phyloP scores from a whole-genome alignment of 2,888 invertebrate species.

The Andricus quercusramuli region DNA sequence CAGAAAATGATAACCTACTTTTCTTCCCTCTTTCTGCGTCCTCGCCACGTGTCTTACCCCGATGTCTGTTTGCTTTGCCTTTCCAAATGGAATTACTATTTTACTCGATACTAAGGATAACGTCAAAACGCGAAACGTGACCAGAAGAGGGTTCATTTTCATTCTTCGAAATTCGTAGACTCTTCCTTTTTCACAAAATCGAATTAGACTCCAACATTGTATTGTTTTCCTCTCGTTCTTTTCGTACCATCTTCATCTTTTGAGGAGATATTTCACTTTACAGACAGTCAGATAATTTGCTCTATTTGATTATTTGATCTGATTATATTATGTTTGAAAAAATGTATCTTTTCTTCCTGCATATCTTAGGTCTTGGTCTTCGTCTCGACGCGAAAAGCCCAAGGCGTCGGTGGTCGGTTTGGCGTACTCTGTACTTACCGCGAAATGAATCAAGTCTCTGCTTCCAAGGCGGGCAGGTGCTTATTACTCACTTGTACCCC shows the following conservation, averaged over 20 bases:
- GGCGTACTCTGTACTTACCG: slow-evolving; percentile 77
- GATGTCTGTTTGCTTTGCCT: background rate
- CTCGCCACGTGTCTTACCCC: background rate
- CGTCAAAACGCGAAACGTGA: slow-evolving; percentile 30
- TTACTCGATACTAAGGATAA: background rate
- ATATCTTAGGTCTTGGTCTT: slow-evolving; percentile 19
- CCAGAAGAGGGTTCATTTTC: background rate
- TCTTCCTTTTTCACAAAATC: too few species aligned
- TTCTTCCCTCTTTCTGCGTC: slow-evolving; percentile 10
- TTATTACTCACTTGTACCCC: slow-evolving; percentile 74
- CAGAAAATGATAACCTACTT: slow-evolving; percentile 66
- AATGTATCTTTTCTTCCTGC: background rate
- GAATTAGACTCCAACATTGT: too few species aligned
- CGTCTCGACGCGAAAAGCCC: slow-evolving; percentile 61
- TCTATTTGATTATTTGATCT: too few species aligned
- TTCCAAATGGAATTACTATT: slow-evolving; percentile 2
- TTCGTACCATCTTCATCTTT: too few species aligned
- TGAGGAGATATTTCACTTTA: too few species aligned
- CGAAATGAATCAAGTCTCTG: slow-evolving; percentile 78
- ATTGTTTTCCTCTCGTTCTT: too few species aligned
- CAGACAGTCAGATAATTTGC: too few species aligned
- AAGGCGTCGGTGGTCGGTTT: slow-evolving; percentile 67
- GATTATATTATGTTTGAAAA: background rate
- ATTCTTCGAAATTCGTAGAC: too few species aligned
- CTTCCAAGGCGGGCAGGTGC: slow-evolving; percentile 77